phyloP scores from a whole-genome alignment of 2,113 vertebrate species.

The Marcusenius ussheri region DNA sequence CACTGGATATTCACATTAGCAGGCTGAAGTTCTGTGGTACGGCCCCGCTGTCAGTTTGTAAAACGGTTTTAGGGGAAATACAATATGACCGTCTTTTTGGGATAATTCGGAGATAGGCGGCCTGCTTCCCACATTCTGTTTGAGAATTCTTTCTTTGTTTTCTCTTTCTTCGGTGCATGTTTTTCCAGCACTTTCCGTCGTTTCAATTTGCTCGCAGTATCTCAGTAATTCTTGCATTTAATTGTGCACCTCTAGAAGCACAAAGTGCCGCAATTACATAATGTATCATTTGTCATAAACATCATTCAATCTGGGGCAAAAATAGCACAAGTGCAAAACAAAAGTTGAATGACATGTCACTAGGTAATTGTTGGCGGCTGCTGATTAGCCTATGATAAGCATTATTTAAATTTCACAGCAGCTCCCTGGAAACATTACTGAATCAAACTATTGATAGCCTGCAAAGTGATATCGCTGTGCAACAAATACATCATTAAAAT shows the following conservation, averaged over 20 bases:
- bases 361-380: constrained; percentile 65
- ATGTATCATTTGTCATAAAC: constrained; percentile 63
- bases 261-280: constrained; percentile 66
- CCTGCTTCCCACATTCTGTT: neutral
- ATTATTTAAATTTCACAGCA: constrained; percentile 48
- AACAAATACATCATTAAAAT: constrained; percentile 37
- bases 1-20: neutral
- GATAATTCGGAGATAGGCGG: neutral
- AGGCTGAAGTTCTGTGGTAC: neutral
- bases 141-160: neutral
- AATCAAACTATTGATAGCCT: constrained; percentile 52
- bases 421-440: constrained; percentile 51
- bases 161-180: constrained; percentile 4
- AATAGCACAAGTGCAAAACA: constrained; percentile 66
- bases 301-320: constrained; percentile 63
- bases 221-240: constrained; percentile 46
- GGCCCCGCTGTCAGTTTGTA: neutral
- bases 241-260: constrained; percentile 60
- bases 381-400: constrained; percentile 64
- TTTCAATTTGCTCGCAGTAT: constrained; percentile 30
- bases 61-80: neutral
- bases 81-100: neutral
- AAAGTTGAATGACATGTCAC: constrained; percentile 69
- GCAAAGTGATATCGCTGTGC: constrained; percentile 43
- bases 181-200: constrained; percentile 17